Evolutionary conservation across 2,113 vertebrate species (phyloP).

Genomic region (Rhinolophus ferrumequinum): DNA sequence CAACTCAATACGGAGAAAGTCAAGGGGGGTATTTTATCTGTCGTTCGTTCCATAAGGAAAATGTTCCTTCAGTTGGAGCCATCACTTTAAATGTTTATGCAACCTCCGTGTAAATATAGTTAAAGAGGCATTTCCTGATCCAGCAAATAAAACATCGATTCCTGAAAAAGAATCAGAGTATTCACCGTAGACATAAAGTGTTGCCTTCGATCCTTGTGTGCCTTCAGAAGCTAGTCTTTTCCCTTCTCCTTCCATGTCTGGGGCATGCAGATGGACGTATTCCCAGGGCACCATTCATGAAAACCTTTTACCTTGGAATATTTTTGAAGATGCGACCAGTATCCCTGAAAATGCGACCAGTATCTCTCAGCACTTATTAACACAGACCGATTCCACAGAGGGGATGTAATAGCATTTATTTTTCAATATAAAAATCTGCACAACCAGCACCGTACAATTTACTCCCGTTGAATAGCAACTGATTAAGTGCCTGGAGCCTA

Average conservation of each 20-base stretch:
- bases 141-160: background rate
- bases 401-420: background rate
- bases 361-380: too few species aligned
- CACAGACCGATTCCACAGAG: too few species aligned
- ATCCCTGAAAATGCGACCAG: too few species aligned
- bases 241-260: background rate
- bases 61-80: background rate
- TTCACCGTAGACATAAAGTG: background rate
- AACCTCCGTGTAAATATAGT: background rate
- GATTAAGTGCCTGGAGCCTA: background rate
- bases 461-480: background rate
- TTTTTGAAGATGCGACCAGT: too few species aligned
- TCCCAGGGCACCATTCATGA: background rate
- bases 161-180: background rate
- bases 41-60: background rate
- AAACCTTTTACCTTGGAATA: background rate
- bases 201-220: background rate
- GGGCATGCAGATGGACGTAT: background rate
- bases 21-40: background rate
- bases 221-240: background rate
- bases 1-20: background rate
- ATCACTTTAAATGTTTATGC: slow-evolving; percentile 38
- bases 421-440: background rate
- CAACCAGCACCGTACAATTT: background rate
- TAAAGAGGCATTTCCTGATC: slow-evolving; percentile 13